Percentiles rank a stretch among this genome's conserved stretches.
These are phyloP conservation scores for Thymelicus sylvestris DNA, from an alignment of 2,888 invertebrate genomes.

Conservation along the genomic window DNA sequence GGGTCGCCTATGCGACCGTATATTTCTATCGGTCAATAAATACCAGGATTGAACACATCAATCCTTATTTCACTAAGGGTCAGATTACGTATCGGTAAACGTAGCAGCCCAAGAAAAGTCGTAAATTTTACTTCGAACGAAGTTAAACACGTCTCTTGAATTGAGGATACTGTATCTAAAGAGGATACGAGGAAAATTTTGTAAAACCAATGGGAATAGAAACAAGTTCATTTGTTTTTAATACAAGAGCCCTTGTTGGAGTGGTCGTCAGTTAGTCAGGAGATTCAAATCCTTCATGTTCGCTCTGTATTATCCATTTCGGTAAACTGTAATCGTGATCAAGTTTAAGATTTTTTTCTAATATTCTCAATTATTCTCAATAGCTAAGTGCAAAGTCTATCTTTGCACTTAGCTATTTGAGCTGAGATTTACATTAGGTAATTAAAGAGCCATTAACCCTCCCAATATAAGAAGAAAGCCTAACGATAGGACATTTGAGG, in stretches of 20 bases:
- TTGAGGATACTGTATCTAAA: neutral
- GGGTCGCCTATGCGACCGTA: neutral
- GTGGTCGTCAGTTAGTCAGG: no score
- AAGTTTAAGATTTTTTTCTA: no score
- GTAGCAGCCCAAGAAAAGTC: neutral
- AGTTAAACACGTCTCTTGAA: neutral
- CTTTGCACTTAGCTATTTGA: no score
- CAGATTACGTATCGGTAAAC: neutral
- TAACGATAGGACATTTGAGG: no score
- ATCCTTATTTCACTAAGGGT: slow-evolving; percentile 1
- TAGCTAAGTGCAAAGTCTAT: no score
- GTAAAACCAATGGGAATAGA: neutral
- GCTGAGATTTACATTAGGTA: no score
- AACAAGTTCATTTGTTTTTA: neutral
- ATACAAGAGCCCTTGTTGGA: neutral
- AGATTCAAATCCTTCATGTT: no score
- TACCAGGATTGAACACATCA: neutral
- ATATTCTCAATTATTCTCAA: no score
- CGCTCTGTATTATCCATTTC: no score
- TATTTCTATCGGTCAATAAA: neutral
- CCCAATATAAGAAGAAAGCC: no score
- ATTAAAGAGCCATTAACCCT: no score
- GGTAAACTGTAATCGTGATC: no score
- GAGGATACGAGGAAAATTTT: neutral
- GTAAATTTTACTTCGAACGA: neutral